Conservation (phyloP, 2,888 invertebrate genomes). For the Platynereis dumerilii region DNA sequence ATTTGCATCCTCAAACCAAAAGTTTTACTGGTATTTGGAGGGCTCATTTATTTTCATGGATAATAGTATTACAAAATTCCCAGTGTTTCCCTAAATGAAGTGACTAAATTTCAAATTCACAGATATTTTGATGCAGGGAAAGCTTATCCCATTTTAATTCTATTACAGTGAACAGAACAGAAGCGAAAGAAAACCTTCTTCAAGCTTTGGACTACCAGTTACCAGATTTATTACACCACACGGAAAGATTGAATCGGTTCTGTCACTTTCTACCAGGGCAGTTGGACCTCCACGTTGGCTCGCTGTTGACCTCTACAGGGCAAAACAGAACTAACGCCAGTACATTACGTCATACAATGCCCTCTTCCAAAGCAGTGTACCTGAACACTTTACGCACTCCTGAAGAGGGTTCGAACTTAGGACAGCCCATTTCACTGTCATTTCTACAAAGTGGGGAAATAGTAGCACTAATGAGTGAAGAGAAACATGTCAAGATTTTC, state of each 20-base stretch:
- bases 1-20: too few relatives aligned
- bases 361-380: slow-evolving; percentile 30
- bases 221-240: slow-evolving; percentile 32
- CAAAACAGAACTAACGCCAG: slow-evolving; percentile 13
- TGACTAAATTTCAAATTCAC: too few relatives aligned
- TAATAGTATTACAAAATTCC: too few relatives aligned
- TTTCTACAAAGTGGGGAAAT: slow-evolving; percentile 31
- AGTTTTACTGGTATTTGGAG: too few relatives aligned
- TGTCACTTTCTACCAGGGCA: slow-evolving; percentile 31
- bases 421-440: slow-evolving; percentile 26
- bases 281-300: slow-evolving; percentile 25
- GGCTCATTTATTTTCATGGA: too few relatives aligned
- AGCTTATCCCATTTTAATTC: too few relatives aligned
- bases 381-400: slow-evolving; percentile 27
- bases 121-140: too few relatives aligned
- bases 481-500: slow-evolving; percentile 33
- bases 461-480: slow-evolving; percentile 20
- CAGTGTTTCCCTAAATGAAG: too few relatives aligned
- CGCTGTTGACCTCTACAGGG: slow-evolving; percentile 25
- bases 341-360: slow-evolving; percentile 17
- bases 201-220: slow-evolving; percentile 32
- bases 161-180: slow-evolving; percentile 25
- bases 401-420: slow-evolving; percentile 7
- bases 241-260: slow-evolving; percentile 28
- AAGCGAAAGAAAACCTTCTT: slow-evolving; percentile 34